Conservation (phyloP, 1,140 invertebrate genomes). For the Drosophila equinoxialis region DNA sequence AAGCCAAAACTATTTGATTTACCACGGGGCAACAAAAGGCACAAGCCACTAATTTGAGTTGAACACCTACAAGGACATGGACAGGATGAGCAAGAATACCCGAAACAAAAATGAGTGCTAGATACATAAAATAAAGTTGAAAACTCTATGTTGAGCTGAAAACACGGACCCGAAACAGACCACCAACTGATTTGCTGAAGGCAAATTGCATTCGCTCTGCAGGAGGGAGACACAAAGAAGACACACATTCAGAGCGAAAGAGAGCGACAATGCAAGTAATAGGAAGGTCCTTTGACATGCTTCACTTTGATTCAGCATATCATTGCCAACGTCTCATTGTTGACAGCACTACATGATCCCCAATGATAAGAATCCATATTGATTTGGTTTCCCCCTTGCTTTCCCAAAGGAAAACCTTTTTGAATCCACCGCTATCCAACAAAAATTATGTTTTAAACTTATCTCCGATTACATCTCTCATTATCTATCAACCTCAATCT, state of each 20-base stretch:
- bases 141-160: slow-evolving; percentile 28
- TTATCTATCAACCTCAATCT: slow-evolving; percentile 45
- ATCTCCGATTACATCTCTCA: slow-evolving; percentile 50
- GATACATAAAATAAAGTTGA: slow-evolving; percentile 27
- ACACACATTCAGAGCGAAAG: neutral
- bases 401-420: slow-evolving; percentile 5
- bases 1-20: slow-evolving; percentile 66
- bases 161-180: slow-evolving; percentile 57
- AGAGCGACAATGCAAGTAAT: slow-evolving; percentile 9
- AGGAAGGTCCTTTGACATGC: slow-evolving; percentile 28
- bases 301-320: slow-evolving; percentile 14
- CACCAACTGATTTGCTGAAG: slow-evolving; percentile 66
- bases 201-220: slow-evolving; percentile 71
- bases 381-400: slow-evolving; percentile 14
- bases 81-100: slow-evolving; percentile 10
- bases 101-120: slow-evolving; percentile 12
- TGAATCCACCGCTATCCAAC: slow-evolving; percentile 17
- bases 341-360: slow-evolving; percentile 18
- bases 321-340: slow-evolving; percentile 17
- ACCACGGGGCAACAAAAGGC: slow-evolving; percentile 27
- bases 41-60: slow-evolving; percentile 75
- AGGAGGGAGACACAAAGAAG: slow-evolving; percentile 48
- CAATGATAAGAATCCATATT: slow-evolving; percentile 5
- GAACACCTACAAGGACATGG: slow-evolving; percentile 73
- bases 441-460: slow-evolving; percentile 20